These are phyloP conservation scores for Climacteris rufus DNA, from an alignment of 2,113 vertebrate species.

Conservation along the genomic window DNA sequence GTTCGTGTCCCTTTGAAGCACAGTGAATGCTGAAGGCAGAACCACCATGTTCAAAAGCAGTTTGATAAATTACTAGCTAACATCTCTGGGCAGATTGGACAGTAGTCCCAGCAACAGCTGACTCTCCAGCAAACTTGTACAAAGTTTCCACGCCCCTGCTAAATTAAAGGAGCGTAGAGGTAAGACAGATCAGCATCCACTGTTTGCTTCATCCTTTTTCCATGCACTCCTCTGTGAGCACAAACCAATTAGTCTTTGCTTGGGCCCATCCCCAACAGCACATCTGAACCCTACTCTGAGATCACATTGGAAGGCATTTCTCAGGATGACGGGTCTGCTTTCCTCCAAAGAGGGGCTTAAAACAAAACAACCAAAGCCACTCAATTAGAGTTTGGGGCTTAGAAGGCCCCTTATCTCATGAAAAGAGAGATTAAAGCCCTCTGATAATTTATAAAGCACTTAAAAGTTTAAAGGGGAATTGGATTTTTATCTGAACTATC, in stretches of 20 bases:
- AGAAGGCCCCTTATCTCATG: slow-evolving; percentile 56
- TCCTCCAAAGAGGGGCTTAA: slow-evolving; percentile 14
- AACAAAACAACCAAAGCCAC: slow-evolving; percentile 39
- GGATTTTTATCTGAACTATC: slow-evolving; percentile 52
- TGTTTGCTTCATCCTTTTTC: neutral
- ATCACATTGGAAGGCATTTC: neutral
- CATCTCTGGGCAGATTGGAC: neutral
- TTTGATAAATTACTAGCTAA: neutral
- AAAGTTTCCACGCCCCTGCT: neutral
- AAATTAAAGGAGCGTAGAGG: neutral
- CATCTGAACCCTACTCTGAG: neutral
- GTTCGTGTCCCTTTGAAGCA: neutral
- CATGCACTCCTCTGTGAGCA: neutral
- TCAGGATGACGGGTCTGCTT: neutral
- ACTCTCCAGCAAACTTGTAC: neutral
- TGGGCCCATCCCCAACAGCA: neutral
- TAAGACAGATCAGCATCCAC: neutral
- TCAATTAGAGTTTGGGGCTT: slow-evolving; percentile 59
- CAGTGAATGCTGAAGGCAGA: neutral
- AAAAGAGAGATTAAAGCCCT: slow-evolving; percentile 58
- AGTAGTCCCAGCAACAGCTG: neutral
- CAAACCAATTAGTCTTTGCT: neutral
- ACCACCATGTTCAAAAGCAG: neutral
- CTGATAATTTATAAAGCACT: slow-evolving; percentile 56
- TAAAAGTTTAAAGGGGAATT: slow-evolving; percentile 63